Conservation (phyloP, 2,797 vertebrate species). For the Chanos chanos region DNA sequence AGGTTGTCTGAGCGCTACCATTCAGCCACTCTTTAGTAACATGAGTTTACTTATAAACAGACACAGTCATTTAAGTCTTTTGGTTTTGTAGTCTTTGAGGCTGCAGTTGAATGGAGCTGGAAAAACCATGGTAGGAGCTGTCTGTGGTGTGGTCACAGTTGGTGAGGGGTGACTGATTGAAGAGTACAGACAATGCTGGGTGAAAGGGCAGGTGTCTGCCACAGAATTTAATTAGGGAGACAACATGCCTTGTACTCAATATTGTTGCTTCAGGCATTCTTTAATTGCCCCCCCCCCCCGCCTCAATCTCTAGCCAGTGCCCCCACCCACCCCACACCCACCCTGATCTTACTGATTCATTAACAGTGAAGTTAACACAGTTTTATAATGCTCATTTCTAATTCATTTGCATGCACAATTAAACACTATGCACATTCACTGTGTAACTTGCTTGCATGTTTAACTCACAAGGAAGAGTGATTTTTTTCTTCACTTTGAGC, state of each 20-base stretch:
- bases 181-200: constrained; percentile 61
- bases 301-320: too few relatives aligned
- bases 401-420: constrained; percentile 42
- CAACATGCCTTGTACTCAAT: constrained; percentile 74
- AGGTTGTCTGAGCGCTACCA: too few relatives aligned
- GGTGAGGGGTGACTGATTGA: constrained; percentile 57
- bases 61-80: too few relatives aligned
- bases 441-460: constrained; percentile 33
- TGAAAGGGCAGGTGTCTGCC: constrained; percentile 77
- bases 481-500: constrained; percentile 6
- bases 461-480: too few relatives aligned
- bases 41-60: too few relatives aligned
- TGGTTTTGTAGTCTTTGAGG: too few relatives aligned
- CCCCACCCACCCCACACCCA: constrained; percentile 15
- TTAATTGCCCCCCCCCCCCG: constrained; percentile 74
- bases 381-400: constrained; percentile 58
- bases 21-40: too few relatives aligned
- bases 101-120: neutral
- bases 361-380: constrained; percentile 64
- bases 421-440: neutral
- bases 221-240: constrained; percentile 78
- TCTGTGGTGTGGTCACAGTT: constrained; percentile 50
- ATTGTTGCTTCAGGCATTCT: constrained; percentile 77
- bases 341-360: constrained; percentile 60
- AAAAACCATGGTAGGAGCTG: constrained; percentile 26